phyloP scores from a whole-genome alignment of 2,888 invertebrate species.

The Branchellion lobata region DNA sequence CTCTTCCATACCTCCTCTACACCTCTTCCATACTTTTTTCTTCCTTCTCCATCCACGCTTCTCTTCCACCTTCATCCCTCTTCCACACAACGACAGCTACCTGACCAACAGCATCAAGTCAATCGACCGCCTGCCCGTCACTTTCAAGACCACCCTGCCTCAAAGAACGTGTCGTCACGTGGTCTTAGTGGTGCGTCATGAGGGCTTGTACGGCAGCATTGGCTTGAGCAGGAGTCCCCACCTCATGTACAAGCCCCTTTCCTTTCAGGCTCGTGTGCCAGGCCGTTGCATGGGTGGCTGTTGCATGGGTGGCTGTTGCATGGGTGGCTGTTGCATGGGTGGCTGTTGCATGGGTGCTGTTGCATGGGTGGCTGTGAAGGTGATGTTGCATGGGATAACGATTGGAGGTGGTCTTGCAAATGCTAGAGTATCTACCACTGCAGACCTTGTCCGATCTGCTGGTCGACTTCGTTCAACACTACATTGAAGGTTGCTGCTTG shows the following conservation, averaged over 20 bases:
- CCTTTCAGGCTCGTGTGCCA: conserved; percentile 60
- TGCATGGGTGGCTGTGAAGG: neutral
- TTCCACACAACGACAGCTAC: conserved; percentile 54
- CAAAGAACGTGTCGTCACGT: conserved; percentile 61
- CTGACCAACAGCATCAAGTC: conserved; percentile 60
- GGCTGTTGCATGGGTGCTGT: no score
- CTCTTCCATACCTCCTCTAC: no score
- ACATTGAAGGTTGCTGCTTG: conserved; percentile 58
- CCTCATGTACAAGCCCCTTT: conserved; percentile 62
- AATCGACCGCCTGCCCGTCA: conserved; percentile 61
- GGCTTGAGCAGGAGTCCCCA: conserved; percentile 62
- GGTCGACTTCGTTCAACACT: conserved; percentile 58
- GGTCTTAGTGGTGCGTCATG: conserved; percentile 61
- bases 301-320: no score
- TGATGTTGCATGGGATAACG: neutral
- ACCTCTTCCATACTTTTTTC: no score
- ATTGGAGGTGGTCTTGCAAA: neutral
- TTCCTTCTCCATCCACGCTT: no score
- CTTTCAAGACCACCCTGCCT: conserved; percentile 61
- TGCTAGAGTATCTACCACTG: no score
- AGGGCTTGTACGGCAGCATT: conserved; percentile 60
- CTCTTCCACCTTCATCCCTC: no score
- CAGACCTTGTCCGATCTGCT: conserved; percentile 60
- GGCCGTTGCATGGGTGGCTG: no score
- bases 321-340: no score